Conservation (phyloP, 2,113 vertebrate species). For the Upupa epops region DNA sequence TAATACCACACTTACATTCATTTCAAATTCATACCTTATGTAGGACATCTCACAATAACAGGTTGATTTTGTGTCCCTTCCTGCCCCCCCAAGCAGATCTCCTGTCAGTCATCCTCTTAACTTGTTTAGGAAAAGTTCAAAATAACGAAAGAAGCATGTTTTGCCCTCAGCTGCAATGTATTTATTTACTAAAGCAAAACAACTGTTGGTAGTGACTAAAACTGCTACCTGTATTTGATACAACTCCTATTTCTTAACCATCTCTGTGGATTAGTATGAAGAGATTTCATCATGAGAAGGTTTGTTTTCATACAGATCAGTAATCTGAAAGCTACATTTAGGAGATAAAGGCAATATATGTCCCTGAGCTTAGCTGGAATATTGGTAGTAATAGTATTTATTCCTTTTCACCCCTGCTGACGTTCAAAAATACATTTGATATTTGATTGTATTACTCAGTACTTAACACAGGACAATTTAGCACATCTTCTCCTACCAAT, state of each 20-base stretch:
- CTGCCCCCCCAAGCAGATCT: background rate
- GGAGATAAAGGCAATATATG: background rate
- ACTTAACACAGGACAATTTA: constrained; percentile 8
- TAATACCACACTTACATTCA: background rate
- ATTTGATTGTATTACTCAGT: background rate
- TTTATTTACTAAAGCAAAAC: background rate
- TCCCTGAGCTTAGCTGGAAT: background rate
- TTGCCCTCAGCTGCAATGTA: background rate
- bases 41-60: background rate
- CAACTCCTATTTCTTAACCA: background rate
- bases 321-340: background rate
- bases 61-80: background rate
- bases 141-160: background rate
- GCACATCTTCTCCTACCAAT: background rate
- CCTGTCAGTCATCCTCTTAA: background rate
- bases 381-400: background rate
- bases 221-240: background rate
- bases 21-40: background rate
- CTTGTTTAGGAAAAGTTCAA: background rate
- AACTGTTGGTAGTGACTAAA: background rate
- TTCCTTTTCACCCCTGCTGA: background rate
- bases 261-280: background rate
- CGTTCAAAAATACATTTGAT: constrained; percentile 5
- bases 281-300: background rate
- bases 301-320: background rate